Conservation (phyloP, 2,113 vertebrate species). For the Ellobius talpinus region DNA sequence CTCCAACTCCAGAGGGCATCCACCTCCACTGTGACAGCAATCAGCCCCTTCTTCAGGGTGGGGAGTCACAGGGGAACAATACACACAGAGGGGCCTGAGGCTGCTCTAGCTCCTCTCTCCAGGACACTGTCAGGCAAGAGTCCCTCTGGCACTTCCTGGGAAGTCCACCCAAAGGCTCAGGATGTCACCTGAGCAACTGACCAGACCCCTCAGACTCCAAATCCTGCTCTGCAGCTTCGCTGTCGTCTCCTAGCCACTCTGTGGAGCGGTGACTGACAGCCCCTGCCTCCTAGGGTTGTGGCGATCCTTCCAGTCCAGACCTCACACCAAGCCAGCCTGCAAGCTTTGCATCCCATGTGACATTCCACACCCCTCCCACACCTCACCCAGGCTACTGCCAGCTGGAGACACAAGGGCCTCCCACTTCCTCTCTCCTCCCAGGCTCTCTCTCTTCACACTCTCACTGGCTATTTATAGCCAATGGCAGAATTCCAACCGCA, state of each 20-base stretch:
- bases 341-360: not conserved
- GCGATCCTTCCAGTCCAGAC: not conserved
- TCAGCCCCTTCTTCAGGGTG: rapidly evolving
- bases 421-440: conserved; percentile 85
- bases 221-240: too few relatives aligned
- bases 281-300: not conserved
- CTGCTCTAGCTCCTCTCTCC: not conserved
- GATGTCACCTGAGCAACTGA: not conserved
- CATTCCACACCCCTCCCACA: conserved; percentile 60
- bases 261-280: not conserved
- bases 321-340: not conserved
- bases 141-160: not conserved
- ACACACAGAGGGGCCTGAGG: not conserved
- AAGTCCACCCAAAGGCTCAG: not conserved
- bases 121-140: not conserved
- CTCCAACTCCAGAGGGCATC: not conserved
- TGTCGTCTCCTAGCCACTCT: not conserved
- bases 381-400: conserved; percentile 84
- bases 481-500: conserved; percentile 65
- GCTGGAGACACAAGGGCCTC: conserved; percentile 88
- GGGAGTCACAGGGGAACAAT: not conserved
- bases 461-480: conserved; percentile 84
- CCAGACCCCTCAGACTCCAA: not conserved
- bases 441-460: conserved; percentile 87
- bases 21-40: not conserved